Evolutionary conservation across 2,797 vertebrate genomes (phyloP).

Genomic region (Spinus olivaceus): DNA sequence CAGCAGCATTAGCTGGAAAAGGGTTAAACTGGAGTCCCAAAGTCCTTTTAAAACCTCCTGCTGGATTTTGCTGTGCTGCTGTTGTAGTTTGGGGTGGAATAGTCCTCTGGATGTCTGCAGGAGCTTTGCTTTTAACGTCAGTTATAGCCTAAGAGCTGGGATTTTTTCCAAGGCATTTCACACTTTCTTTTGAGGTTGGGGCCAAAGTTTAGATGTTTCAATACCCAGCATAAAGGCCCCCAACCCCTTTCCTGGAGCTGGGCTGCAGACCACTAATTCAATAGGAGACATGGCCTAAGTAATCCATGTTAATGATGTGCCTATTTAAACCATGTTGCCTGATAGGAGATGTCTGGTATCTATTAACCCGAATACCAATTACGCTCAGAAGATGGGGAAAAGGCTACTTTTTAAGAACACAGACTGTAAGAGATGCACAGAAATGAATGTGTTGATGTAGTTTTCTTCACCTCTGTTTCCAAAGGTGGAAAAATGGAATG

Average conservation of each 20-base stretch:
- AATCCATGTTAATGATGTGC: slow-evolving; percentile 54
- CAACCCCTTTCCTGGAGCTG: slow-evolving; percentile 22
- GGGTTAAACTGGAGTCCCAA: not conserved
- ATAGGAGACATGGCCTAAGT: slow-evolving; percentile 36
- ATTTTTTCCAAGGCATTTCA: slow-evolving; percentile 14
- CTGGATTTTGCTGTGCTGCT: not conserved
- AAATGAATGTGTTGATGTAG: not conserved
- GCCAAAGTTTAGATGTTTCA: slow-evolving; percentile 50
- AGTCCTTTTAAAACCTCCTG: not conserved
- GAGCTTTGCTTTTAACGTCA: not conserved
- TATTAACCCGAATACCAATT: not conserved
- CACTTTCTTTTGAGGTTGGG: slow-evolving; percentile 53
- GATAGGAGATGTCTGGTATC: slow-evolving; percentile 10
- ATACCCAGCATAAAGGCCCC: not conserved
- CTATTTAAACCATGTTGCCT: slow-evolving; percentile 51
- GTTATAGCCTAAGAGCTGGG: slow-evolving; percentile 1
- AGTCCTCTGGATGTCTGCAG: slow-evolving; percentile 16
- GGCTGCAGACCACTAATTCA: slow-evolving; percentile 45
- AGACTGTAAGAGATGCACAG: not conserved
- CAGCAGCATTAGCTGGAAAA: not conserved
- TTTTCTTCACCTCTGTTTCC: not conserved
- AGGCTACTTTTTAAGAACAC: not conserved
- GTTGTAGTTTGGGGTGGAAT: not conserved
- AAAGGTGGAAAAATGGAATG: not conserved
- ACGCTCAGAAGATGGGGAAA: not conserved